Base-by-base conservation (phyloP, 2,113 vertebrate genomes). In the Lathamus discolor region DNA sequence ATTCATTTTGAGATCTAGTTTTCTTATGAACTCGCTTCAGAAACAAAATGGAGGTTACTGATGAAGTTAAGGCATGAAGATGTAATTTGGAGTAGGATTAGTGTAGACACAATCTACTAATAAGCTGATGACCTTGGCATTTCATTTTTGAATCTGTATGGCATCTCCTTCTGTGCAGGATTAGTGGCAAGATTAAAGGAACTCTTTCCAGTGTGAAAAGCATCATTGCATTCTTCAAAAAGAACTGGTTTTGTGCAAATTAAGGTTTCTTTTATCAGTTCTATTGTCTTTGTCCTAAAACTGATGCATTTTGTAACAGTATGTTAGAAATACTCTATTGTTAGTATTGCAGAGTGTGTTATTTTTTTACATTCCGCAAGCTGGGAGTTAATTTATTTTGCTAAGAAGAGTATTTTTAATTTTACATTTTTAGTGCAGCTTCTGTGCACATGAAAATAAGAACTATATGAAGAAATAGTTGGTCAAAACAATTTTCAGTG, bases 21-120 rank as follows among this genome's bases (percentile, higher is more conserved):
- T 85, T 68, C 83, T 78, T 86, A 48, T 4, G 48, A 90, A 68
- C 52, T 92, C 64, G 85, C 64, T 93, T 94, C 80, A 93, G 92
- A 84, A 93, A 79, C 90, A 63, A 84, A 83, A 64, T 83, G n/a
- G 24, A 82, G 62, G 84, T 81, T 84, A 83, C 57, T 82, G 35
- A 88, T 90, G 68, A 83, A 90, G 49, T 90, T 74, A 52, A 88
- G n/a, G 66, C 37, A 18, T 82, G 73, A 82, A 91, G 75, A 86
- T 63, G 41, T 80, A 80, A 51, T 93, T 78, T 92, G 52, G 49
- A 27, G 9, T 62, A 80, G 81, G 48, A 72, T 81, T 90, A 86
- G 35, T 25, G n/a, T 77, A 83, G 64, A 46, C 51, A 19, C 63
- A 62, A 23, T 62, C 62, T 69, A 17, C 76, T 90, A 76, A 79